Percentiles rank a stretch among this genome's conserved stretches.
Evolutionary conservation across 1,140 invertebrate genomes (phyloP).

Genomic region (Anastrepha obliqua): DNA sequence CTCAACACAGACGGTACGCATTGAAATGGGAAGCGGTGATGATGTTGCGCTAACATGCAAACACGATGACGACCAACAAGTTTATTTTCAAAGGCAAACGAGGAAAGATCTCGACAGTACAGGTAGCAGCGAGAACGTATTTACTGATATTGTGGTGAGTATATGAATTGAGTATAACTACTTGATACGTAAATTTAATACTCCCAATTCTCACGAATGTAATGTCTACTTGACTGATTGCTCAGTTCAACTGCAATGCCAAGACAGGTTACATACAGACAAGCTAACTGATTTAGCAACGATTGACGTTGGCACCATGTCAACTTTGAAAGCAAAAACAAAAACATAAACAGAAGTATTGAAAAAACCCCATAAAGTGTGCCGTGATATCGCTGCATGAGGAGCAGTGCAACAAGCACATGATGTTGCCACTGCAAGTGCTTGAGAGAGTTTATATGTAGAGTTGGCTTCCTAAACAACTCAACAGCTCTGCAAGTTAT

Average conservation of each 20-base stretch:
- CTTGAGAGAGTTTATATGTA: not conserved
- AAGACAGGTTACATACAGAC: not conserved
- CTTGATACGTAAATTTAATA: not conserved
- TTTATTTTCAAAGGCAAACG: too few species aligned
- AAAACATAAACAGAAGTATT: not conserved
- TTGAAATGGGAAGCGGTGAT: not conserved
- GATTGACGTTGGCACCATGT: slow-evolving; percentile 3
- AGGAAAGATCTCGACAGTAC: too few species aligned
- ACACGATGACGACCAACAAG: not conserved
- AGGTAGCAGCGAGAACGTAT: too few species aligned
- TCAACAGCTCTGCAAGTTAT: not conserved
- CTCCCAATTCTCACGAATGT: not conserved
- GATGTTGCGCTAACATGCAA: not conserved
- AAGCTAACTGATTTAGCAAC: not conserved
- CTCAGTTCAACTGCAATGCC: not conserved
- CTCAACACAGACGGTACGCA: not conserved
- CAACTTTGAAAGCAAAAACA: slow-evolving; percentile 17
- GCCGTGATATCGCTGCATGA: not conserved
- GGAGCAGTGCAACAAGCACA: not conserved
- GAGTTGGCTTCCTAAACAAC: not conserved
- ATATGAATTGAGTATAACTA: not conserved
- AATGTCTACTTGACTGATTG: slow-evolving; percentile 36
- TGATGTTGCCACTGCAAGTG: not conserved
- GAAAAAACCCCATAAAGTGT: slow-evolving; percentile 25
- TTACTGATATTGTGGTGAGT: not conserved